Evolutionary conservation across 2,113 vertebrate genomes (phyloP), one percentile per base, ranked within the genome.

Genomic region (Dromiciops gliroides): DNA sequence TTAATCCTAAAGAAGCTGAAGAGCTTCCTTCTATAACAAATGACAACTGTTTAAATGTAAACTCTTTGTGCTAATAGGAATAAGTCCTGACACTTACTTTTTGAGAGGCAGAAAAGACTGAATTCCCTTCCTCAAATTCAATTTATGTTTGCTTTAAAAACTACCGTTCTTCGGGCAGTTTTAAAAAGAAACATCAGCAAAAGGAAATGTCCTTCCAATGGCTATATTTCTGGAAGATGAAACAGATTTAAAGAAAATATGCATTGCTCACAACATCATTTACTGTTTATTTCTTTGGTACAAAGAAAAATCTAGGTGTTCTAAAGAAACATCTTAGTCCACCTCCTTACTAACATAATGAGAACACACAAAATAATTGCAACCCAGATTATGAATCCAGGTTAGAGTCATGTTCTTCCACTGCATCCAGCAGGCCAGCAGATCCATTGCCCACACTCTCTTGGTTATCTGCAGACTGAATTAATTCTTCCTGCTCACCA

Each of bases 401-500:
- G 94, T 97, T 97, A 0, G 97, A 95, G 60, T 98, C 98, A 0
- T 91, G 98, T 26, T 98, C 98, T 90, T 98, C 98, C 51, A 96
- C 88, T 94, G 98, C 97, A 52, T 98, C 94, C 91, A 96, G 96
- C 0, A 97, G 89, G 0, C 97, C 98, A 4, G 96, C 94, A 91
- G 98, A 90, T 0, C 94, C 75, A 5, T 48, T 94, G 31, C 97
- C 92, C 28, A 93, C 31, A 0, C 75, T 91, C 1, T 97, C 95
- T 4, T 0, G 97, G 91, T 51, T 96, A 92, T 97, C 98, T 12
- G 94, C 83, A 0, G 98, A 56, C 47, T 95, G 98, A 3, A 96
- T 98, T 28, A 98, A 3, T 50, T 98, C 98, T 26, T 96, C 97
- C 2, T 98, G 97, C 37, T 99, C 99, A 24, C 92, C 48, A 50